Conservation (phyloP, 2,888 invertebrate genomes). For the Acanthosepion lycidas region DNA sequence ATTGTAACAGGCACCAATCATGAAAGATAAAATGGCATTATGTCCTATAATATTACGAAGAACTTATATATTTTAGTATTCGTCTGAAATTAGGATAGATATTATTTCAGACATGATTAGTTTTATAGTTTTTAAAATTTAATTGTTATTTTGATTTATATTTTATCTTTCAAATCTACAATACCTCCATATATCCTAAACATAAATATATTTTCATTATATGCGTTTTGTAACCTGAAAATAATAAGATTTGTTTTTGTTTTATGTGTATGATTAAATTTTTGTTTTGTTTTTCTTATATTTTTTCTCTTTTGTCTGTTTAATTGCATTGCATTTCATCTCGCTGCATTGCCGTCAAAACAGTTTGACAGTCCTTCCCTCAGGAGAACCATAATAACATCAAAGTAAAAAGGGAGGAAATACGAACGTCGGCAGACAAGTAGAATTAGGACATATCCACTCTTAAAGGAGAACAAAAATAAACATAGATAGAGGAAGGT, state of each 20-base stretch:
- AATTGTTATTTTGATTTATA: no score
- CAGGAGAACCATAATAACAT: background rate
- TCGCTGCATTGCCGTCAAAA: background rate
- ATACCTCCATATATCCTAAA: background rate
- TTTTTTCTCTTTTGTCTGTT: background rate
- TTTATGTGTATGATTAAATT: background rate
- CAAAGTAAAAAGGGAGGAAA: background rate
- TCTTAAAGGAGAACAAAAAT: background rate
- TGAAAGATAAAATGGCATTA: no score
- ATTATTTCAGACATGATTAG: no score
- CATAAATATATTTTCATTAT: background rate
- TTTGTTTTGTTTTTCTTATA: background rate
- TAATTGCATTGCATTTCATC: background rate
- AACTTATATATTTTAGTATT: no score
- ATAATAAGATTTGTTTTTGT: background rate
- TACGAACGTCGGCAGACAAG: background rate
- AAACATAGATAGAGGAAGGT: background rate
- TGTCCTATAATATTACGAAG: no score
- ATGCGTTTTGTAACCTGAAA: slow-evolving; percentile 14
- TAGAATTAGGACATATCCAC: background rate
- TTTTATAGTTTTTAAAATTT: no score
- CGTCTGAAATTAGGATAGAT: no score
- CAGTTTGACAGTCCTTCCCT: background rate
- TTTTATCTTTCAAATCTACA: background rate
- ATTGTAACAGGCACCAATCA: no score